Base-by-base conservation (phyloP, 2,888 invertebrate genomes). In the Diaperis boleti region DNA sequence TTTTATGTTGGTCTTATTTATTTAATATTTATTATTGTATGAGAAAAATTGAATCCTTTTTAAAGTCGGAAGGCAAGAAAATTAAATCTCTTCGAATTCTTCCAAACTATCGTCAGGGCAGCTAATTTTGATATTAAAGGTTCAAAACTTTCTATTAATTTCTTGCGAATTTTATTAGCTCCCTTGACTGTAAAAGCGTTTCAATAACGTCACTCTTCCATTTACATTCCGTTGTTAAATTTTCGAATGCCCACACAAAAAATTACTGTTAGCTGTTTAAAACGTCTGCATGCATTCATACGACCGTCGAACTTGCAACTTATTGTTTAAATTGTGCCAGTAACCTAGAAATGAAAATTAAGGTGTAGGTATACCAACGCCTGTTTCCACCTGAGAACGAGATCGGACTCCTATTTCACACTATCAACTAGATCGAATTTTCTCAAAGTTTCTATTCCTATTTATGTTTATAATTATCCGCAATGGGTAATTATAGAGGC, bases 331-430 rank as follows among this genome's bases (percentile, higher is more conserved):
- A 59, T 39, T 54, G 61, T 65, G 33, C 61, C 41, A 62, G 31
- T 65, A 47, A 65, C 65, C 65, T 45, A 65, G 57, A 59, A 62
- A 62, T 56, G 31, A 49, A 49, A 45, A 47, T 59, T 59, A 29
- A 59, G 15, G 33, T 29, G 35, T 13, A 33, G 33, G 33, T 13
- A 31, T 47, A 62, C 57, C 35, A 57, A 39, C 50, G 47, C 33
- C 33, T 18, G 22, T 39, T 49, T 37, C 37, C 15, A 31, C 52
- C 61, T 65, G 65, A 59, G 59, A 65, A 64, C 47, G 29, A 52
- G 56, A 50, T 44, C 47, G 7, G 13, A n/a, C 26, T 39, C 29
- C 22, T 26, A 11, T 56, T 62, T 47, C 22, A 29, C 15, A 11
- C 20, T 14, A 33, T 3, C 33, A 50, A 41, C 11, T 29, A 29